These are phyloP conservation scores for Numida meleagris DNA, from an alignment of 2,113 vertebrate species.

Conservation along the genomic window DNA sequence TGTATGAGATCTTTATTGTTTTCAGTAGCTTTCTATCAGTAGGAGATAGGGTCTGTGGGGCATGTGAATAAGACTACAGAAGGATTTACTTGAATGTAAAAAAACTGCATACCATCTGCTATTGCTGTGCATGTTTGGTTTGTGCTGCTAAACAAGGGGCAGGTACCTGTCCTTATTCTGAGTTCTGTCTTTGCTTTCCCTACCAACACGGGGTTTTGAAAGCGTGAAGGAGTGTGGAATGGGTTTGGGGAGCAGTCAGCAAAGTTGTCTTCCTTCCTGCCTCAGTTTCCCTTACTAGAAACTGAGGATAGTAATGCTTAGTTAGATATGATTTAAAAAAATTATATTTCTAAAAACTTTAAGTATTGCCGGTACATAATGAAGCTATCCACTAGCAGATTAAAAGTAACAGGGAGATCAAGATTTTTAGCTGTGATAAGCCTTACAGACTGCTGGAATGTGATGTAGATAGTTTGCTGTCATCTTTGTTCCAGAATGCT, in stretches of 20 bases:
- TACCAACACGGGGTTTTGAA: neutral
- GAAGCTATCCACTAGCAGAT: neutral
- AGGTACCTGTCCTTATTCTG: neutral
- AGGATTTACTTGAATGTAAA: neutral
- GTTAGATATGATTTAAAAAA: fast-evolving
- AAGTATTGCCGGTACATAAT: neutral
- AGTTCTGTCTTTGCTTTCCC: neutral
- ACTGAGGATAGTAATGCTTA: neutral
- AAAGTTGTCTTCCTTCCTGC: neutral
- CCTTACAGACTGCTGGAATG: neutral
- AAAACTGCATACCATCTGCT: neutral
- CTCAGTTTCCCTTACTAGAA: neutral
- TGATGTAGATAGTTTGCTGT: neutral
- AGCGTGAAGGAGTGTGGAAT: neutral
- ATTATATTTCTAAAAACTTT: neutral
- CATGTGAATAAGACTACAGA: neutral
- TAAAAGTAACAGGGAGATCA: neutral
- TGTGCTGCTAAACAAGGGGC: neutral
- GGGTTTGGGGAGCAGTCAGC: neutral
- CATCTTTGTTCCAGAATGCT: neutral
- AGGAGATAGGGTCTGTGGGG: neutral
- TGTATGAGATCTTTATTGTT: slow-evolving; percentile 32
- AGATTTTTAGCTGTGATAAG: neutral
- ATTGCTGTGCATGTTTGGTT: neutral
- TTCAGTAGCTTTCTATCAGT: slow-evolving; percentile 8